A percentile compares a stretch with the other conserved stretches of the same genome.
phyloP scores from a whole-genome alignment of 2,113 vertebrate genomes.

The Macquaria australasica region DNA sequence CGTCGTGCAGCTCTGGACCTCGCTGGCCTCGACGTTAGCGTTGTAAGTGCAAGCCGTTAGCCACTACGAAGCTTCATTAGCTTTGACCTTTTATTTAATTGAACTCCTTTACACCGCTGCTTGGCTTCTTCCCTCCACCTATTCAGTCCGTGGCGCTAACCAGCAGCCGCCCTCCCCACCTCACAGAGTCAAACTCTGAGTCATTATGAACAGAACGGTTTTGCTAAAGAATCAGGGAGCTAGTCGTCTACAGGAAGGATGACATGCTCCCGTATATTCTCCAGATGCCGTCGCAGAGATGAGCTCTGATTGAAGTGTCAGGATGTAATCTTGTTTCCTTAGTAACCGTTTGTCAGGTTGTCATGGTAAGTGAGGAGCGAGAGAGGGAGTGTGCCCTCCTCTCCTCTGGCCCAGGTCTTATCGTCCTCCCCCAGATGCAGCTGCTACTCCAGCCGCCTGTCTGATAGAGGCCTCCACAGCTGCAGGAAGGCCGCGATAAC shows the following conservation, averaged over 20 bases:
- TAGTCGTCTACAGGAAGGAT: constrained; percentile 26
- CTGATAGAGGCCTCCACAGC: constrained; percentile 61
- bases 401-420: constrained; percentile 72
- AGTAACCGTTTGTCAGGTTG: constrained; percentile 70
- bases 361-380: constrained; percentile 52
- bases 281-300: constrained; percentile 46
- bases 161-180: background rate
- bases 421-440: constrained; percentile 67
- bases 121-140: constrained; percentile 27
- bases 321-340: constrained; percentile 76
- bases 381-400: constrained; percentile 36
- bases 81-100: constrained; percentile 82
- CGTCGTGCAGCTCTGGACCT: constrained; percentile 27
- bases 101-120: constrained; percentile 44
- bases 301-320: constrained; percentile 60
- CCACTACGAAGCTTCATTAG: constrained; percentile 74
- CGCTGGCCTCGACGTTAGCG: constrained; percentile 21
- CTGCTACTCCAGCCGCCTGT: constrained; percentile 63
- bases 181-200: background rate
- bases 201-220: constrained; percentile 33
- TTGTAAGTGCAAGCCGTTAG: constrained; percentile 64
- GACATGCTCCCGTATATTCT: constrained; percentile 18
- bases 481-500: constrained; percentile 65
- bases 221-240: constrained; percentile 13
- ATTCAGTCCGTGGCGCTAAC: constrained; percentile 37